phyloP scores from a whole-genome alignment of 2,113 vertebrate species.

The Burhinus bistriatus region DNA sequence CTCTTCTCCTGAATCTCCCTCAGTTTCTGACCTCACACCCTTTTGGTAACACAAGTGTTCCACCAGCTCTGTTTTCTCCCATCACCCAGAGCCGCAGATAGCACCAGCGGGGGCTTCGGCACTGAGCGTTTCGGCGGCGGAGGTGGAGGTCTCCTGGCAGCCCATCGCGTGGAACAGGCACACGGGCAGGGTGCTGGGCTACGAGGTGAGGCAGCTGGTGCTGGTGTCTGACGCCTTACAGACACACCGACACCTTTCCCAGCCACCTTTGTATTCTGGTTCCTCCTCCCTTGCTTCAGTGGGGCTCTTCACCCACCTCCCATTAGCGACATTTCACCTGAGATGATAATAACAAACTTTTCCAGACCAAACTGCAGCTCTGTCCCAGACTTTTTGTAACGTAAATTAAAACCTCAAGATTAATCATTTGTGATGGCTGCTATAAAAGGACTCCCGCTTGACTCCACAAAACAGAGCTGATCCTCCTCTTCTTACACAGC shows the following conservation, averaged over 20 bases:
- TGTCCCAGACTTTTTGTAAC: background rate
- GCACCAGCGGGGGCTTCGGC: conserved; percentile 74
- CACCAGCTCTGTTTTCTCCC: background rate
- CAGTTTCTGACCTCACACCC: background rate
- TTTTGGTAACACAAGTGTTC: background rate
- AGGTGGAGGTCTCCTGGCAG: conserved; percentile 85
- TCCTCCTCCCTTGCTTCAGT: background rate
- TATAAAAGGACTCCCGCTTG: background rate
- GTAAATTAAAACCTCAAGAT: background rate
- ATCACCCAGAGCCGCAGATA: conserved; percentile 77
- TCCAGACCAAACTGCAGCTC: background rate
- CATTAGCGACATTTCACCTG: background rate
- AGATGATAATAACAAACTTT: background rate
- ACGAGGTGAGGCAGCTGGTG: conserved; percentile 76
- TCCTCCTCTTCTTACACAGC: background rate
- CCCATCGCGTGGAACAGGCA: conserved; percentile 75
- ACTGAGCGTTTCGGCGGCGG: conserved; percentile 77
- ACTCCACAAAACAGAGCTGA: background rate
- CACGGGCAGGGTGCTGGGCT: conserved; percentile 81
- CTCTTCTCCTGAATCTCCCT: background rate
- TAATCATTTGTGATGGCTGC: background rate
- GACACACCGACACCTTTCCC: background rate
- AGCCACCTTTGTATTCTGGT: background rate
- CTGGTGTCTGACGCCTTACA: background rate
- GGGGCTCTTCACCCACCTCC: background rate